Evolutionary conservation across 2,888 invertebrate species (phyloP).

Genomic region (Chrysina gloriosa): DNA sequence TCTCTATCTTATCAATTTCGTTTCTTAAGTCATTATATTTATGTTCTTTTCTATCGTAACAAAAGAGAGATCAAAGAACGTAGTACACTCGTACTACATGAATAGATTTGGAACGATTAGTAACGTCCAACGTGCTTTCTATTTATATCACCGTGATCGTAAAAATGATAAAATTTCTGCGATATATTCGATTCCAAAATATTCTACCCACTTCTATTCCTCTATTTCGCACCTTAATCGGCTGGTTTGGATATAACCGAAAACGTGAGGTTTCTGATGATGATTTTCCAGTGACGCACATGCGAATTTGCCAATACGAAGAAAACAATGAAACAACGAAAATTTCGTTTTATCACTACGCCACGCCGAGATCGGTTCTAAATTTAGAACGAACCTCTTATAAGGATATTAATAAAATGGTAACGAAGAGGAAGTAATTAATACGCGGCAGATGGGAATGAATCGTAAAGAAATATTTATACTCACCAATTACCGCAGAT

Average conservation of each 20-base stretch:
- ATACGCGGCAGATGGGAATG: background rate
- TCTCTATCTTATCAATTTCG: too few species aligned
- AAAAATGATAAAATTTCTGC: background rate
- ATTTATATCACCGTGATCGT: background rate
- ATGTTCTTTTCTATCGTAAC: too few species aligned
- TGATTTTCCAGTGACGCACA: background rate
- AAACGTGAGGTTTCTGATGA: background rate
- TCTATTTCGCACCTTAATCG: too few species aligned
- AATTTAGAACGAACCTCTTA: constrained; percentile 1
- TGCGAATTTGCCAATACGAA: background rate
- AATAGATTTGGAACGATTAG: too few species aligned
- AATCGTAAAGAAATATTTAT: background rate
- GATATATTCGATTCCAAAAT: background rate
- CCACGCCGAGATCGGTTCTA: background rate
- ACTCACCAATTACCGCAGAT: constrained; percentile 69
- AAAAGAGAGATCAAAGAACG: too few species aligned
- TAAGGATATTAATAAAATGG: background rate
- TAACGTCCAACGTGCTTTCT: background rate
- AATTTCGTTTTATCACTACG: background rate
- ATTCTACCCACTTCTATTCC: too few species aligned
- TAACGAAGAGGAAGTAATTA: background rate
- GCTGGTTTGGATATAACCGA: background rate
- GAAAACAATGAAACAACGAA: constrained; percentile 15
- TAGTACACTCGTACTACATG: too few species aligned
- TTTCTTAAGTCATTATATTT: too few species aligned